Percentiles rank a stretch among this genome's conserved stretches.
phyloP scores from a whole-genome alignment of 2,113 vertebrate genomes.

The Andinoacara biseriatus region DNA sequence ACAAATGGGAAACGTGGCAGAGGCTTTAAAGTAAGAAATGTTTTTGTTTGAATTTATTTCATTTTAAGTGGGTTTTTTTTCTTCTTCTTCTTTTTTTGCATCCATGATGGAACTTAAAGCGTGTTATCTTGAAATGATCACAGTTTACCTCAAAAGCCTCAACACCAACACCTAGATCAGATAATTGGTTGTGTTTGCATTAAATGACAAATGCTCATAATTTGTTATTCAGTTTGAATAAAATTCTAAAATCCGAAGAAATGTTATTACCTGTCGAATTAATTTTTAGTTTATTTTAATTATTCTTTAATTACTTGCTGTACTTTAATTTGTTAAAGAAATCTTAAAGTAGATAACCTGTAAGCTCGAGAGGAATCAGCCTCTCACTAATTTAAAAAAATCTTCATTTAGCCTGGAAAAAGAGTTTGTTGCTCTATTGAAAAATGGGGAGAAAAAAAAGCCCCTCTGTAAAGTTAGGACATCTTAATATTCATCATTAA shows the following conservation, averaged over 20 bases:
- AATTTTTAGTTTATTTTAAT: not conserved
- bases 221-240: not conserved
- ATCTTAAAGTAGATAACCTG: too few species aligned
- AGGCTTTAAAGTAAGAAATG: conserved; percentile 86
- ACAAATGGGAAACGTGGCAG: conserved; percentile 83
- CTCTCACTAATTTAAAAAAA: too few species aligned
- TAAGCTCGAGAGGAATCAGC: too few species aligned
- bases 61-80: too few species aligned
- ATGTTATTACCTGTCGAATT: not conserved
- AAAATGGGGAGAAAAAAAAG: too few species aligned
- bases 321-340: not conserved
- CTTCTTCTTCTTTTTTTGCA: not conserved
- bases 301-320: not conserved
- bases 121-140: not conserved
- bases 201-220: not conserved
- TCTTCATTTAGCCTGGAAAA: too few species aligned
- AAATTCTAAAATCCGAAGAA: not conserved
- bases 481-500: too few species aligned
- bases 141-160: not conserved
- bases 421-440: too few species aligned
- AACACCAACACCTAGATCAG: not conserved
- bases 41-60: not conserved
- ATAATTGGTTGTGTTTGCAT: rapidly evolving
- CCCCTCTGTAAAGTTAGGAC: too few species aligned
- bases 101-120: not conserved